Percentiles rank a stretch among this genome's conserved stretches.
phyloP scores from a whole-genome alignment of 2,888 invertebrate genomes.

The Smittia aterrima region DNA sequence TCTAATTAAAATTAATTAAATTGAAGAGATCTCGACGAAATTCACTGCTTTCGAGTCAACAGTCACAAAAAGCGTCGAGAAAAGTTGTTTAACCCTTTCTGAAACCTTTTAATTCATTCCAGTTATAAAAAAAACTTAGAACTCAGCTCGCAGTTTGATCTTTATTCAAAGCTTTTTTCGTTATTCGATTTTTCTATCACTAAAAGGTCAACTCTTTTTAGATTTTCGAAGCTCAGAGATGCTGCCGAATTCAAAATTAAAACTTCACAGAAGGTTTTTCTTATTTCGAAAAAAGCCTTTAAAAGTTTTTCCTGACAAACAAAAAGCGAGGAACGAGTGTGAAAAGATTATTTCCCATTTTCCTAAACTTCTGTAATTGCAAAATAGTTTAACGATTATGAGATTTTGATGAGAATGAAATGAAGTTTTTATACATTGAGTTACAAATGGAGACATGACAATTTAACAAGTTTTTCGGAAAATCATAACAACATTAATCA shows the following conservation, averaged over 20 bases:
- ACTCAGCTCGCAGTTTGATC: too few relatives aligned
- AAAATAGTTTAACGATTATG: neutral
- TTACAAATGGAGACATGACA: neutral
- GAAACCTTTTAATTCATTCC: neutral
- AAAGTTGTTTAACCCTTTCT: neutral
- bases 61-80: neutral
- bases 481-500: neutral
- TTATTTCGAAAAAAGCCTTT: too few relatives aligned
- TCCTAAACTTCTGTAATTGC: neutral
- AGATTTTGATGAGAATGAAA: conserved; percentile 5
- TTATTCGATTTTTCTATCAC: neutral
- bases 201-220: too few relatives aligned
- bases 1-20: conserved; percentile 15
- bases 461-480: neutral
- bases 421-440: neutral
- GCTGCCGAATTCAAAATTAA: too few relatives aligned
- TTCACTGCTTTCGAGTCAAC: neutral
- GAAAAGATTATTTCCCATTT: neutral
- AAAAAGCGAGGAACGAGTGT: too few relatives aligned
- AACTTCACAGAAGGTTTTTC: too few relatives aligned
- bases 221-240: too few relatives aligned
- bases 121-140: neutral
- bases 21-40: neutral
- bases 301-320: too few relatives aligned
- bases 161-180: neutral